These are phyloP conservation scores for Apostichopus parvimensis DNA, from an alignment of 35 echinoderm and acorn worm genomes.

Conservation along the genomic window DNA sequence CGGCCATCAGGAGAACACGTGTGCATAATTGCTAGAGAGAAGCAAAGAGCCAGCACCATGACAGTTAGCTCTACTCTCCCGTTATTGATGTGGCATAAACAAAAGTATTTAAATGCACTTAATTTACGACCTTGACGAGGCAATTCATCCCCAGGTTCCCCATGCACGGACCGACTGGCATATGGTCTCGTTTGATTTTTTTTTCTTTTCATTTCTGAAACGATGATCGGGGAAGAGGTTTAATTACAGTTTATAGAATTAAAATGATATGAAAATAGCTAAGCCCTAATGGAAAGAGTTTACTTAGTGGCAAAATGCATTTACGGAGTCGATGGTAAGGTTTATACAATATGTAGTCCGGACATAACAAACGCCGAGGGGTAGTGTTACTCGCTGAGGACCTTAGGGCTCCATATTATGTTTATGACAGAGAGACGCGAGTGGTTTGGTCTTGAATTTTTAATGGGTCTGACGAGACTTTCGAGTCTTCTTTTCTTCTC, in stretches of 20 bases:
- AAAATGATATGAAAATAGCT: background rate
- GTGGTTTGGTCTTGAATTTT: no score
- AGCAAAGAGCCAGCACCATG: background rate
- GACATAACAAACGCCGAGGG: background rate
- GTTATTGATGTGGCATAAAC: slow-evolving; percentile 31
- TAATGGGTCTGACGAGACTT: no score
- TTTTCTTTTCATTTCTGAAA: background rate
- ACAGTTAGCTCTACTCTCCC: background rate
- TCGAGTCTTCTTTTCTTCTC: no score
- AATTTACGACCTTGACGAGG: slow-evolving; percentile 30
- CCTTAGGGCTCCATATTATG: background rate
- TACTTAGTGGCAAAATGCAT: slow-evolving; percentile 1
- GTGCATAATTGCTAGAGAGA: background rate
- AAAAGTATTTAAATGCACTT: slow-evolving; percentile 32
- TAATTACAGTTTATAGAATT: slow-evolving; percentile 1
- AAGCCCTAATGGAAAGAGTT: background rate
- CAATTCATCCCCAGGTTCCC: background rate
- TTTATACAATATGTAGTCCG: background rate
- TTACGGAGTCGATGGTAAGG: background rate
- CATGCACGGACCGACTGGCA: background rate
- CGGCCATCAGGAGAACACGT: background rate
- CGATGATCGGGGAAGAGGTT: background rate
- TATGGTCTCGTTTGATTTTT: background rate
- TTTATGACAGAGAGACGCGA: background rate
- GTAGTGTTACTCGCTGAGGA: background rate